A percentile compares a stretch with the other conserved stretches of the same genome.
Conservation (phyloP, 2,888 invertebrate genomes). For the Brenthis daphne region DNA sequence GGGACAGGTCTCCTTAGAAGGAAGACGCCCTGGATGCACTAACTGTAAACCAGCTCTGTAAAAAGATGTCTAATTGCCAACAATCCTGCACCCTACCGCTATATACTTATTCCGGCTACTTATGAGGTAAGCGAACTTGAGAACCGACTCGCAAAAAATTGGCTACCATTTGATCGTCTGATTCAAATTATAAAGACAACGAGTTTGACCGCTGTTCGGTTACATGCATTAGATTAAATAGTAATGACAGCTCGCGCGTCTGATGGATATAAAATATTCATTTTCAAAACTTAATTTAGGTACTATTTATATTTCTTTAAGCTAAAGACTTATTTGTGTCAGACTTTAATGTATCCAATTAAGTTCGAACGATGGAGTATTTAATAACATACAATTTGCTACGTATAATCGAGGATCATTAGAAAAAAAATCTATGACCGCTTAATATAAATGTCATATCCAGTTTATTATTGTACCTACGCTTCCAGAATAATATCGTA, state of each 20-base stretch:
- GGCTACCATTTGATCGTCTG: conserved; percentile 15
- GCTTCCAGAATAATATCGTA: conserved; percentile 24
- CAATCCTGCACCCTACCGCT: conserved; percentile 50
- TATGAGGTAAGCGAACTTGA: conserved; percentile 32
- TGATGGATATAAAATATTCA: conserved; percentile 31
- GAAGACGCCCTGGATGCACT: conserved; percentile 63
- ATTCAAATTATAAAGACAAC: conserved; percentile 30
- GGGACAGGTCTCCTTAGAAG: conserved; percentile 67
- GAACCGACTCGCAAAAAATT: conserved; percentile 22
- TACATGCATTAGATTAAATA: conserved; percentile 37
- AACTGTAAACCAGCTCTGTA: conserved; percentile 63
- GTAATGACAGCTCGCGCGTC: conserved; percentile 32
- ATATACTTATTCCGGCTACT: conserved; percentile 41
- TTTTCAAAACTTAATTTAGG: conserved; percentile 21
- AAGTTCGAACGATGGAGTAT: conserved; percentile 18
- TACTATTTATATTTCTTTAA: conserved; percentile 17
- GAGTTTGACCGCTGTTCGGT: conserved; percentile 31
- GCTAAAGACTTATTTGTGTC: conserved; percentile 28
- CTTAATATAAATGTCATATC: conserved; percentile 1
- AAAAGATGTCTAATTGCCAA: conserved; percentile 67
- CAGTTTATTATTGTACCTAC: conserved; percentile 1
- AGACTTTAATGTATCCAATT: conserved; percentile 30
- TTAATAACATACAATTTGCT: conserved; percentile 23
- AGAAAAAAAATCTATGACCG: not conserved
- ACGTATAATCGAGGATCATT: conserved; percentile 16